Base-by-base conservation (phyloP, 2,888 invertebrate genomes). In the Macrophya alboannulata region DNA sequence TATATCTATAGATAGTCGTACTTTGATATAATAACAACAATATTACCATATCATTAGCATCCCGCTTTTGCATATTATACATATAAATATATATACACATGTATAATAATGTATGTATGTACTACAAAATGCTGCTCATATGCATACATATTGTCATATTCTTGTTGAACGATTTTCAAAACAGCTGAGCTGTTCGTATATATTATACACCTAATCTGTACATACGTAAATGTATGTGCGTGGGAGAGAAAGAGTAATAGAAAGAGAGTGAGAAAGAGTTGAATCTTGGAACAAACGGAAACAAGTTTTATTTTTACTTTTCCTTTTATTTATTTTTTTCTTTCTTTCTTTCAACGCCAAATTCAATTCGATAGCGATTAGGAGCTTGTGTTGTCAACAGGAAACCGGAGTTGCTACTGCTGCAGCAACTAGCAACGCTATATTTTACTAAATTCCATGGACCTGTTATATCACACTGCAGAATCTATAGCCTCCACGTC, bases 41-140 rank as follows among this genome's bases (percentile, higher is more conserved):
- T n/a, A 72, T 72, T 72, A 72, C 40, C 72, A 72, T 72, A 72
- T 72, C 72, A 72, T 72, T 72, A 72, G 40, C 72, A 15, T 72
- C 43, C 25, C 17, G 25, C 65, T 37, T 68, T 21, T 31, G 31
- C 31, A 31, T 31, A 31, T 31, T 31, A 31, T 31, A 31, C 3
- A 31, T 31, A 31, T 31, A 31, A 31, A 31, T 31, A 31, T 31
- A 31, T 31, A 31, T n/a, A n/a, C n/a, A n/a, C n/a, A n/a, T n/a
- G n/a, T n/a, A 31, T 31, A 31, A 31, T 31, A 31, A 31, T 31
- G 31, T 31, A 3, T 31, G 31, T 31, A 31, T 31, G 31, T 31
- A 31, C 31, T 2, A 31, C 3, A 31, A 31, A 31, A 31, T 31
- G 31, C 31, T 31, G 31, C 1, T 31, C 31, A 31, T 31, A 31